phyloP scores from a whole-genome alignment of 2,797 vertebrate species.

The Megalops cyprinoides region DNA sequence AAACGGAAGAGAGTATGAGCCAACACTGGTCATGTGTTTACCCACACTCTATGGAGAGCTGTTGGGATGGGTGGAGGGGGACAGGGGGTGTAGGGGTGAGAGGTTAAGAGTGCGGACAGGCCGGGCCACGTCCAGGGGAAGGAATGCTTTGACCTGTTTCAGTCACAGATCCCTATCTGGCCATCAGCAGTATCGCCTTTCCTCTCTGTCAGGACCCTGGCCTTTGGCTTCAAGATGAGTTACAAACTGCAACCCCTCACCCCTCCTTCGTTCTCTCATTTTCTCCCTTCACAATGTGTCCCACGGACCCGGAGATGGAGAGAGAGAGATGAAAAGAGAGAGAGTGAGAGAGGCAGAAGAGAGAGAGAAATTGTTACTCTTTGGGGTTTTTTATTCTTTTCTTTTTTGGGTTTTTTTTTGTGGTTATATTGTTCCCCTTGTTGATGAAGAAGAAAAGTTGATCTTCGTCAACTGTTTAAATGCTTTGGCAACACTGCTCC shows the following conservation, averaged over 20 bases:
- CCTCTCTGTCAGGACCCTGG: slow-evolving; percentile 28
- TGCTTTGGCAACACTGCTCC: not conserved
- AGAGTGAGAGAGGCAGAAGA: not conserved
- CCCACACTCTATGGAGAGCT: slow-evolving; percentile 20
- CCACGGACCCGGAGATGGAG: slow-evolving; percentile 33
- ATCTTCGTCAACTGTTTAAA: too few species aligned
- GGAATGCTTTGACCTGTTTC: slow-evolving; percentile 57
- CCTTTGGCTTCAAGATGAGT: slow-evolving; percentile 40
- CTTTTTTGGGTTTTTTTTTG: too few species aligned
- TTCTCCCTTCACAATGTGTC: slow-evolving; percentile 45
- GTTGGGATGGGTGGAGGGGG: not conserved
- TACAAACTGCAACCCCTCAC: slow-evolving; percentile 42
- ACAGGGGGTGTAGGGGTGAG: slow-evolving; percentile 38
- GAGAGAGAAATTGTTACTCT: too few species aligned
- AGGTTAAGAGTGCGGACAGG: slow-evolving; percentile 52
- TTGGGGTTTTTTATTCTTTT: too few species aligned
- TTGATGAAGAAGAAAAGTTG: too few species aligned
- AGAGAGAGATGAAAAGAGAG: slow-evolving; percentile 12
- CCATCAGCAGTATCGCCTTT: slow-evolving; percentile 41
- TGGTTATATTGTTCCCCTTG: too few species aligned
- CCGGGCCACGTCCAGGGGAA: slow-evolving; percentile 49
- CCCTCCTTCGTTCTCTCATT: slow-evolving; percentile 36
- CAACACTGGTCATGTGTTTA: slow-evolving; percentile 30
- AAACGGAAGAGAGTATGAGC: slow-evolving; percentile 18
- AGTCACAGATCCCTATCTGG: slow-evolving; percentile 60